These are phyloP conservation scores for Drosophila jambulina DNA, from an alignment of 1,140 invertebrate species.

Conservation along the genomic window DNA sequence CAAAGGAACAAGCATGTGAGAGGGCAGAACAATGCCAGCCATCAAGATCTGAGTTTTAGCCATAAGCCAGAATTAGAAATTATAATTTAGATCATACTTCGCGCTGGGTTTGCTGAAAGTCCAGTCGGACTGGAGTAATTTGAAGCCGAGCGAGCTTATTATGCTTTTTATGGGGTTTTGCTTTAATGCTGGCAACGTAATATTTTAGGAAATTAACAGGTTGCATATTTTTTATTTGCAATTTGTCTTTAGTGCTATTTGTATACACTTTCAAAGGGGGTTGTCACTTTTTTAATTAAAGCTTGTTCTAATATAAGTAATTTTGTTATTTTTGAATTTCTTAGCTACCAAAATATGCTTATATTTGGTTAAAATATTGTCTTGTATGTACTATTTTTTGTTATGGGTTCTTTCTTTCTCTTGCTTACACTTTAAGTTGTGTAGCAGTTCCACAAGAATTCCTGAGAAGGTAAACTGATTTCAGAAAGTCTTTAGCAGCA, in stretches of 20 bases:
- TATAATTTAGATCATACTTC: conserved; percentile 40
- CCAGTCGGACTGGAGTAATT: conserved; percentile 13
- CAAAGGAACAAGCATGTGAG: conserved; percentile 38
- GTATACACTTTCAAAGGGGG: background rate
- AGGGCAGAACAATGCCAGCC: conserved; percentile 27
- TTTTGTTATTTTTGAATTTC: background rate
- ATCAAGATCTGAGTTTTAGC: conserved; percentile 9
- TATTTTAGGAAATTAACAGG: conserved; percentile 15
- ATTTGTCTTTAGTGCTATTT: background rate
- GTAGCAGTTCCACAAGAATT: conserved; percentile 3
- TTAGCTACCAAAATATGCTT: background rate
- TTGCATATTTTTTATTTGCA: conserved; percentile 25
- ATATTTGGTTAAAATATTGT: background rate
- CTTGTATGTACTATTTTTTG: background rate
- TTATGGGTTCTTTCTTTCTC: background rate
- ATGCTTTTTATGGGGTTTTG: conserved; percentile 13
- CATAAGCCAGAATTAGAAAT: conserved; percentile 39
- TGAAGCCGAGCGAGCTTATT: conserved; percentile 22
- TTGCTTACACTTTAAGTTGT: background rate
- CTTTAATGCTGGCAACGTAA: conserved; percentile 16
- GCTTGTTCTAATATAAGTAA: background rate
- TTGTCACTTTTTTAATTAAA: too few relatives aligned
- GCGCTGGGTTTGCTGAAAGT: background rate
- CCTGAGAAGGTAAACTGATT: conserved; percentile 32
- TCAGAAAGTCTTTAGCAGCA: conserved; percentile 13